Base-by-base conservation (phyloP, 2,113 vertebrate genomes). In the Perca schrenkii region DNA sequence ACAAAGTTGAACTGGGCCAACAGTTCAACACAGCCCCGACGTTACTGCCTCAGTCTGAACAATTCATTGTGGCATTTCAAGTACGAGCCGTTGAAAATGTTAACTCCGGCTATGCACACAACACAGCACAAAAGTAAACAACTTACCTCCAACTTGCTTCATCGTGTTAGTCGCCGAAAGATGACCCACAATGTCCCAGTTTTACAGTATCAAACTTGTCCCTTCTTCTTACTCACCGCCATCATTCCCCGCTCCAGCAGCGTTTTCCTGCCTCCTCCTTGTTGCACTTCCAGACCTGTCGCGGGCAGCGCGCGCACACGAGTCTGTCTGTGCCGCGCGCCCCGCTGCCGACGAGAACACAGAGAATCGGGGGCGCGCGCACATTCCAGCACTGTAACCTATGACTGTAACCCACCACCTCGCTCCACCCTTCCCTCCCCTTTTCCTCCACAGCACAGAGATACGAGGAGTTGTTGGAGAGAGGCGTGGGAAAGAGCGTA, bases 321-420 rank as follows among this genome's bases (percentile, higher is more conserved):
- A 25, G 40, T n/a, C 50, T 54, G 64, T 31, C 43, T 57, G 64
- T 52, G 72, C 64, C 50, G 88, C 84, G 89, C 84, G 87, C 85
- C 69, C 85, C 64, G 71, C 54, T 19, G 31, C 63, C 75, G 57
- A 70, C 66, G 70, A 63, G 81, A 79, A 74, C 74, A 82, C 77
- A 83, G 84, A 40, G 72, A 53, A 28, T 49, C 90, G 89, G 72
- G 86, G 54, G 88, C 93, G 94, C 91, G 94, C 94, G 2, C 87
- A 94, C 95, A 96, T 96, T 95, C 95, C 95, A 88, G 86, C 83
- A 83, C 90, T 86, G 83, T 82, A 90, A 87, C 93, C 91, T 43
- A 43, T 43, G 84, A 83, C 90, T 86, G 84, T 82, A 90, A 87
- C 93, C 91, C 92, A 77, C 91, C 89, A 83, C 88, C 49, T 74